Conservation (phyloP, 1,140 invertebrate species). For the Drosophila willistoni region DNA sequence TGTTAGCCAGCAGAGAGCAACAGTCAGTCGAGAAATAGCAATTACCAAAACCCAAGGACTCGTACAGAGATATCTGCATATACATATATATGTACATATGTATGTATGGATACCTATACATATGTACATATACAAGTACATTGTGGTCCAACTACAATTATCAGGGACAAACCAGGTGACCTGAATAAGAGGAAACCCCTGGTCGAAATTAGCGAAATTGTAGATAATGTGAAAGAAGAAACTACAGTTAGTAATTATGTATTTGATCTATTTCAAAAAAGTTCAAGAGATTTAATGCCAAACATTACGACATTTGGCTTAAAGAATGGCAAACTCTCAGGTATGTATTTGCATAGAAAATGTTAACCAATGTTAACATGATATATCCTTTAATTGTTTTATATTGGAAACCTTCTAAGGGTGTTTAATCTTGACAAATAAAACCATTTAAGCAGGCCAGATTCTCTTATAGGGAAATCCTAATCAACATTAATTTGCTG, state of each 20-base stretch:
- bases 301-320: too few species aligned
- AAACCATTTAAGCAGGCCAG: too few species aligned
- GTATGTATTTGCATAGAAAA: too few species aligned
- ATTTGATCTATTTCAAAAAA: not conserved
- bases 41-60: slow-evolving; percentile 47
- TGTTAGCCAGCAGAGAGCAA: slow-evolving; percentile 46
- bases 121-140: not conserved
- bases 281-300: too few species aligned
- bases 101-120: not conserved
- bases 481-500: too few species aligned
- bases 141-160: too few species aligned
- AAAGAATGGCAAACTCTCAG: too few species aligned
- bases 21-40: slow-evolving; percentile 45
- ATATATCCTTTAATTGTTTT: too few species aligned
- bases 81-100: slow-evolving; percentile 7
- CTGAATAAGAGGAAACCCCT: slow-evolving; percentile 15
- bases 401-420: too few species aligned
- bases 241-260: not conserved
- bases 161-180: slow-evolving; percentile 53
- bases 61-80: slow-evolving; percentile 25
- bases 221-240: not conserved
- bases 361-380: too few species aligned
- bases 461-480: too few species aligned
- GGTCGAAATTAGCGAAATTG: not conserved
- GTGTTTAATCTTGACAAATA: too few species aligned